A percentile compares a stretch with the other conserved stretches of the same genome.
These are phyloP conservation scores for Malthinus seriepunctatus DNA, from an alignment of 2,888 invertebrate genomes.

Conservation along the genomic window DNA sequence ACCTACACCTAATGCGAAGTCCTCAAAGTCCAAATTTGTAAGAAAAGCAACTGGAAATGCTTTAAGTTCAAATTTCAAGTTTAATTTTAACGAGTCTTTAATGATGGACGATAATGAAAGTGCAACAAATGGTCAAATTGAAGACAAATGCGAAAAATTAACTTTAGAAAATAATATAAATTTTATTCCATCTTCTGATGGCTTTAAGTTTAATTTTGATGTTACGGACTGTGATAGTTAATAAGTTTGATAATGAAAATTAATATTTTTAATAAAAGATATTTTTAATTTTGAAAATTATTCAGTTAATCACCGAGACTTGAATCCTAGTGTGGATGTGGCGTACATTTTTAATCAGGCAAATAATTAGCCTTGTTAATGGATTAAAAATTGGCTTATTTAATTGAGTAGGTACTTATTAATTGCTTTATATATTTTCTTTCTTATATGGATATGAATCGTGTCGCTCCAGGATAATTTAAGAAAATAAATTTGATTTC, in stretches of 20 bases:
- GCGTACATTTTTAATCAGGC: no score
- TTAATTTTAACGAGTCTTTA: conserved; percentile 53
- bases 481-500: no score
- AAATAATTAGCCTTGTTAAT: no score
- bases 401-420: no score
- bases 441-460: no score
- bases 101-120: conserved; percentile 9
- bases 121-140: no score
- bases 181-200: conserved; percentile 57
- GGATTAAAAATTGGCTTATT: no score
- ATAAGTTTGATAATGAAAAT: conserved; percentile 8
- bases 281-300: not conserved
- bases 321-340: no score
- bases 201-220: conserved; percentile 70
- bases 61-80: conserved; percentile 48
- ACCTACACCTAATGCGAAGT: conserved; percentile 60
- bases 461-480: no score
- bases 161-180: conserved; percentile 21
- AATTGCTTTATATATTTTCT: no score
- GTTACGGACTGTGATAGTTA: not conserved
- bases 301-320: no score
- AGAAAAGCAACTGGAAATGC: conserved; percentile 60
- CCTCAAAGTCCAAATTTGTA: conserved; percentile 67
- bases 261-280: not conserved
- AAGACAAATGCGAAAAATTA: no score